Evolutionary conservation across 2,113 vertebrate species (phyloP).

Genomic region (Aplodontia rufa): DNA sequence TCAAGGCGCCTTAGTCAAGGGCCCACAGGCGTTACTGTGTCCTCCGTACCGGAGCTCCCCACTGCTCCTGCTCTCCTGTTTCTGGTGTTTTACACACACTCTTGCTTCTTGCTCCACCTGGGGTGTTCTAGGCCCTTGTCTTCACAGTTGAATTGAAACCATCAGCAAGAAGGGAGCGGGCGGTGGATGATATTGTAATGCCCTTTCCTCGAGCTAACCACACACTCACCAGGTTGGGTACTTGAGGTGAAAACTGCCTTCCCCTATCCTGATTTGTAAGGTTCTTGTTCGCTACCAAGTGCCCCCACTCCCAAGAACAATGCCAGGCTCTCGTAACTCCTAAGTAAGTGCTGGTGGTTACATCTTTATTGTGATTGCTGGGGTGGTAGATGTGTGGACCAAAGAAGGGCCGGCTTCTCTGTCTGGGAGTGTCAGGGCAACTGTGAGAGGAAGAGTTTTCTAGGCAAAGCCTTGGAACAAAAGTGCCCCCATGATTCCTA

Average conservation of each 20-base stretch:
- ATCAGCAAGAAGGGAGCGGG: background rate
- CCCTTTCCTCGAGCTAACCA: background rate
- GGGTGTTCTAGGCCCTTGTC: background rate
- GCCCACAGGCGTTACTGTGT: too few relatives aligned
- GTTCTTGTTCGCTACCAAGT: background rate
- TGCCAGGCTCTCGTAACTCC: background rate
- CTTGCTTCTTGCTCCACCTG: background rate
- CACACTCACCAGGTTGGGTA: background rate
- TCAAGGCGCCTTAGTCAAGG: too few relatives aligned
- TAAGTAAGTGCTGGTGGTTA: background rate
- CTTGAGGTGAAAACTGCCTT: too few relatives aligned
- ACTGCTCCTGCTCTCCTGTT: background rate
- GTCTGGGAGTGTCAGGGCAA: background rate
- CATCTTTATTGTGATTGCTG: too few relatives aligned
- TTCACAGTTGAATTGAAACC: too few relatives aligned
- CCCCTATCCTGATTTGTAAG: background rate
- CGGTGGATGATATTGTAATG: fast-evolving
- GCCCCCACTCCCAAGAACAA: background rate
- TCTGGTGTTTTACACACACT: background rate
- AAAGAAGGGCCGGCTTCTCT: background rate
- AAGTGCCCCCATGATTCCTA: too few relatives aligned
- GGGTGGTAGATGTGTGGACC: background rate
- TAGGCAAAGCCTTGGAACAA: background rate
- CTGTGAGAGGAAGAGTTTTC: background rate
- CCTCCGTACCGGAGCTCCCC: background rate